Evolutionary conservation across 2,797 vertebrate species (phyloP).

Genomic region (Apodemus agrarius): DNA sequence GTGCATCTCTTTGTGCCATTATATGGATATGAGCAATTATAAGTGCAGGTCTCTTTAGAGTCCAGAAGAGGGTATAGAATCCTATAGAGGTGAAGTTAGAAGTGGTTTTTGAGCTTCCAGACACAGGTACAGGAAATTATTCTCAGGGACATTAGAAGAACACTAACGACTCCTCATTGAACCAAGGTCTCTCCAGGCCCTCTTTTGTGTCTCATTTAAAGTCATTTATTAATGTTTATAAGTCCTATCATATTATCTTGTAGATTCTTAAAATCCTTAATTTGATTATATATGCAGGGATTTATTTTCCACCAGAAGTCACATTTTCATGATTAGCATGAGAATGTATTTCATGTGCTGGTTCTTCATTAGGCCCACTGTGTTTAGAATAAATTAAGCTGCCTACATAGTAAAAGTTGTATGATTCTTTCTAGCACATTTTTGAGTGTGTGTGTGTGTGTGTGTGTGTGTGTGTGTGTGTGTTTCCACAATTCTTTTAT

Average conservation of each 20-base stretch:
- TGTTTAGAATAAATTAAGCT: background rate
- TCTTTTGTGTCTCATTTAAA: background rate
- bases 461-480: no score
- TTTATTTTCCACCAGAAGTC: background rate
- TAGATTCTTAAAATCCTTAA: background rate
- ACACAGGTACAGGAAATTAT: background rate
- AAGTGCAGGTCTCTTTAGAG: no score
- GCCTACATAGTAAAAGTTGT: background rate
- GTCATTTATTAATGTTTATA: background rate
- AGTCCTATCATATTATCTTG: background rate
- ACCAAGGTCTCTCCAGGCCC: background rate
- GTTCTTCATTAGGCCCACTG: background rate
- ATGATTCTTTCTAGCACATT: background rate
- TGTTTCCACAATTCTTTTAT: background rate
- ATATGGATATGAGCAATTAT: background rate
- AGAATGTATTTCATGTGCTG: background rate
- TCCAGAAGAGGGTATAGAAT: background rate
- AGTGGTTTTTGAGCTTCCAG: background rate
- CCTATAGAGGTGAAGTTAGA: background rate
- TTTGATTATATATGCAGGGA: background rate
- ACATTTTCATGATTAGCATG: background rate
- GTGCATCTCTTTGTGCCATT: background rate
- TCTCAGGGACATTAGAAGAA: background rate
- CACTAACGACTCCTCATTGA: background rate
- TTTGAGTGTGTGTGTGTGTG: no score